Evolutionary conservation across 2,888 invertebrate genomes (phyloP), one percentile per base, ranked within the genome.

Genomic region (Hyppa rectilinea): DNA sequence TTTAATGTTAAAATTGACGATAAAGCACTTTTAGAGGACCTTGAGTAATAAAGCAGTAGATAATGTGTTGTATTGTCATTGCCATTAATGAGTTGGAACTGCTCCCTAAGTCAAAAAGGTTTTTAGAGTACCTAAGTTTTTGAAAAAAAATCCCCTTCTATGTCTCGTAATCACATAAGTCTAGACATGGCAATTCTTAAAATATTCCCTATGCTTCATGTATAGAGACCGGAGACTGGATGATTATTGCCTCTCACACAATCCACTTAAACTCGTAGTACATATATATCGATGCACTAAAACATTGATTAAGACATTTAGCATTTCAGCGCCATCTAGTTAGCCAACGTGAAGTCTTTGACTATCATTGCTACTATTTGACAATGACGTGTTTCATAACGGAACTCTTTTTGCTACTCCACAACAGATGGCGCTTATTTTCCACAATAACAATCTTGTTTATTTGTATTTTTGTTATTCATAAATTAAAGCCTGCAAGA

Each of bases 371-470:
- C 60, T 87, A 86, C 55, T n/a, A n/a, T n/a, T 87, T n/a, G 2
- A 34, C 76, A 73, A 80, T 90, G 87, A 77, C 87, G 75, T 55
- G 67, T 14, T n/a, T 2, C 10, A 0, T 5, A 40, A 10, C 0
- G 0, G 0, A 0, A 36, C 0, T 9, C 2, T 14, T 58, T 26
- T 23, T 0, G 20, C 62, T 86, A 86, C 63, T 86, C 34, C 4
- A 34, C 72, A 79, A 82, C 43, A 92, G 91, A 88, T 91, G 88
- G 77, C 88, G 79, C 61, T 71, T 0, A 5, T 36, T 31, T 56
- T 6, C 9, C 50, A 70, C 26, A 71, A 58, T 12, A 52, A n/a
- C 58, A 43, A 40, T 38, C 12, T 36, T 65, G 52, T 69, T 75
- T 79, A 73, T 68, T 66, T 71, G 36, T 71, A 65, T 79, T 71